Percentiles rank a stretch among this genome's conserved stretches.
Conservation (phyloP, 1,140 invertebrate genomes). For the Cydia pomonella region DNA sequence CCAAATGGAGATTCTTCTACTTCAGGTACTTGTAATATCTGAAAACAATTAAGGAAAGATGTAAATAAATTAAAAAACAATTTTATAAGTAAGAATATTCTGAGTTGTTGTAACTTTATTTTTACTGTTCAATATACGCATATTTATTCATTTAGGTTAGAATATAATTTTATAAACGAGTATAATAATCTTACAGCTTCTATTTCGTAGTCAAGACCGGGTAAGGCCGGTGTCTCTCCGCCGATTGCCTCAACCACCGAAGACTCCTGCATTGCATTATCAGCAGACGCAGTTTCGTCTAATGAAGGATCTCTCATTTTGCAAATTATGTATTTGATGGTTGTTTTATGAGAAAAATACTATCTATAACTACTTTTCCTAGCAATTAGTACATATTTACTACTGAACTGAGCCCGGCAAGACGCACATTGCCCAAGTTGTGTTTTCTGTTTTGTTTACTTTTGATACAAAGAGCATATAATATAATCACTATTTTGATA, state of each 20-base stretch:
- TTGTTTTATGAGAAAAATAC: background rate
- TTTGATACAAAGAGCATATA: too few species aligned
- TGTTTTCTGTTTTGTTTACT: too few species aligned
- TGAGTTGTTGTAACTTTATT: too few species aligned
- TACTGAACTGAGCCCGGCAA: too few species aligned
- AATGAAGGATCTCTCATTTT: background rate
- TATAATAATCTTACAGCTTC: background rate
- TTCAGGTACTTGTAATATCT: background rate
- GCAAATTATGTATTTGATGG: background rate
- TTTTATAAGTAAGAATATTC: too few species aligned
- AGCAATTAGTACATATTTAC: too few species aligned
- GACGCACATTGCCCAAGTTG: too few species aligned
- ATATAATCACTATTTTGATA: too few species aligned
- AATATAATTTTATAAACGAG: background rate
- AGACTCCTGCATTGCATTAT: background rate
- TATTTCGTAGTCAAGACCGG: background rate
- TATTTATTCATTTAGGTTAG: background rate
- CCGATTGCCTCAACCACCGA: background rate
- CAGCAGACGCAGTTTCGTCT: background rate
- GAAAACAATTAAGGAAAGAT: background rate
- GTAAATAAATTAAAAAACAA: background rate
- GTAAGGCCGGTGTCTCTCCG: background rate
- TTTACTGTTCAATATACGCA: too few species aligned
- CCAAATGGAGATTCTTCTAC: constrained; percentile 9
- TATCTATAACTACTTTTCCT: too few species aligned